Conservation (phyloP, 2,797 vertebrate genomes). For the Sebastes taczanowskii region DNA sequence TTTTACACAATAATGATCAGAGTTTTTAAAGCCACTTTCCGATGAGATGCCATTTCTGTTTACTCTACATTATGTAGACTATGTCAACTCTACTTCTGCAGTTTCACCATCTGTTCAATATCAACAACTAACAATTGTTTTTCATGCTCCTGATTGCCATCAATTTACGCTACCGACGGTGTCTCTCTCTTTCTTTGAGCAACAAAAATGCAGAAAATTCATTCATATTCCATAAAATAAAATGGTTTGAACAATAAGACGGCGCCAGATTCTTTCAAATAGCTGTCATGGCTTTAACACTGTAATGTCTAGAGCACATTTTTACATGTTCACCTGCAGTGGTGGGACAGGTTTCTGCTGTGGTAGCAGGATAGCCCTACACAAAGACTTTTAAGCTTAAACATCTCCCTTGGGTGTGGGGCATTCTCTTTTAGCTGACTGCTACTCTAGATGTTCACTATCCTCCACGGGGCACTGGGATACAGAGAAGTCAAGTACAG, state of each 20-base stretch:
- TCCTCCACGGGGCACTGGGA: conserved; percentile 14
- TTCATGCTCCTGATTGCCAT: background rate
- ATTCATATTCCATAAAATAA: background rate
- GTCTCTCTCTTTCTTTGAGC: background rate
- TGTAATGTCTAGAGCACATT: background rate
- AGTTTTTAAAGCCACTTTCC: background rate
- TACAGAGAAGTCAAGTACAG: conserved; percentile 37
- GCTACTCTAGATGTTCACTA: conserved; percentile 32
- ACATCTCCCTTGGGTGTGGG: conserved; percentile 10
- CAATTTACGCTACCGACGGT: background rate
- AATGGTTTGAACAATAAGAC: background rate
- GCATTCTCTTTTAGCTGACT: conserved; percentile 43
- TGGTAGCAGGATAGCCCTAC: background rate
- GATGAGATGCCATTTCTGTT: background rate
- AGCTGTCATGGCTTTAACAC: background rate
- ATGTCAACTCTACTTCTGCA: background rate
- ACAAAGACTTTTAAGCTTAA: conserved; percentile 27
- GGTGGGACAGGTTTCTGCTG: background rate
- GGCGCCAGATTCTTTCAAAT: background rate
- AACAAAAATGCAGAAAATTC: background rate
- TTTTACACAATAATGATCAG: background rate
- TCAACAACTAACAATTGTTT: background rate
- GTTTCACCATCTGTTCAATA: conserved; percentile 1
- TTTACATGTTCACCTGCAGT: background rate
- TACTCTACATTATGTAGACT: background rate